phyloP scores from a whole-genome alignment of 2,113 vertebrate species.

The Triplophysa rosa region DNA sequence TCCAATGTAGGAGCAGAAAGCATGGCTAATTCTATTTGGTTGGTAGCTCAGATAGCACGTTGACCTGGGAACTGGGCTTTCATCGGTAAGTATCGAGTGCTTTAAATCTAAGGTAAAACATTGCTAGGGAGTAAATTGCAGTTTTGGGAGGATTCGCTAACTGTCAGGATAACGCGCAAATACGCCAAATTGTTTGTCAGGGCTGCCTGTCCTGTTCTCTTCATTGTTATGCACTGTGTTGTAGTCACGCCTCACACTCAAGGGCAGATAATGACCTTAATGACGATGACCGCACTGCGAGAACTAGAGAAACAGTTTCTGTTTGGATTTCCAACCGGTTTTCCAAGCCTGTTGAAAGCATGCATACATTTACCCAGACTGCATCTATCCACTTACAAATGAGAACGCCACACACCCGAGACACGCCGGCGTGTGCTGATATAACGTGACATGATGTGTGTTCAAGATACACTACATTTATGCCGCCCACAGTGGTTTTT shows the following conservation, averaged over 20 bases:
- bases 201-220: slow-evolving; percentile 24
- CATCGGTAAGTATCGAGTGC: slow-evolving; percentile 30
- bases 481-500: not conserved
- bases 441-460: not conserved
- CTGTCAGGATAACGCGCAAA: slow-evolving; percentile 20
- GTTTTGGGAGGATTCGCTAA: slow-evolving; percentile 1
- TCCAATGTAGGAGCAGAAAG: slow-evolving; percentile 10
- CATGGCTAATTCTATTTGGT: slow-evolving; percentile 36
- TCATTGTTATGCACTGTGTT: slow-evolving; percentile 44
- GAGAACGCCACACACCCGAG: not conserved
- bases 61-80: slow-evolving; percentile 24
- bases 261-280: slow-evolving; percentile 56
- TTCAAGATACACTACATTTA: not conserved
- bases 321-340: slow-evolving; percentile 37
- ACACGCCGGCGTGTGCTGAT: not conserved
- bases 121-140: slow-evolving; percentile 9
- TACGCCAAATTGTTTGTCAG: slow-evolving; percentile 37
- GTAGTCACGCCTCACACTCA: slow-evolving; percentile 51
- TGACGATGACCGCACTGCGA: slow-evolving; percentile 35
- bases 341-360: slow-evolving; percentile 26
- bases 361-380: slow-evolving; percentile 30
- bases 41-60: slow-evolving; percentile 23
- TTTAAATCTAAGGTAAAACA: slow-evolving; percentile 23
- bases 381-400: slow-evolving; percentile 23
- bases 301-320: slow-evolving; percentile 30